Base-by-base conservation (phyloP, 2,797 vertebrate species). In the Parauchenoglanis ngamensis region DNA sequence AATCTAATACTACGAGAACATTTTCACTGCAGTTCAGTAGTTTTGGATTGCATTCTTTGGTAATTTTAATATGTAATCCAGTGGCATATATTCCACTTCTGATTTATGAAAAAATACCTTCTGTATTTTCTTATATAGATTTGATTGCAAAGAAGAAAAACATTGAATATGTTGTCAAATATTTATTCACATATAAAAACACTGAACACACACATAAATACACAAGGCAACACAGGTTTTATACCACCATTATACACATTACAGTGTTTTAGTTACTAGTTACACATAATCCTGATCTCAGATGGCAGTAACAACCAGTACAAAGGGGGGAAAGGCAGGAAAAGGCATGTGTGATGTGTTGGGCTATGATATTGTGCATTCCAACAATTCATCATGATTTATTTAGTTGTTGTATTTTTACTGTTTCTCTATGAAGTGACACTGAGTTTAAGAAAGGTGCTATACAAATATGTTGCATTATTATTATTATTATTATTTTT, bases 151-250 rank as follows among this genome's bases (percentile, higher is more conserved):
- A 85, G 19, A 56, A 92, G 49, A 12, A 49, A 89, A 84, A 52
- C 28, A 65, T 49, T 31, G 52, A 19, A 84, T 25, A 84, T 86
- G 86, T 59, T 88, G 80, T 91, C 76, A 92, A 92, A 92, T 82
- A 49, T 95, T 95, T 94, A 93, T 94, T 94, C 88, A 92, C 90
- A 94, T 85, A 82, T 56, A 87, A 92, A 87, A 76, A 93, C 86
- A 91, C 70, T 87, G 63, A 76, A 54, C 80, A 88, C 83, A 90
- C 88, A 90, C 84, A 89, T 75, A 85, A 73, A 49, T 70, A 90
- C 88, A 92, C 85, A 89, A 92, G 88, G 92, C 90, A 85, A 87
- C 31, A 85, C 52, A 88, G 13, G 70, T 52, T 54, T 61, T 86
- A 75, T 83, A 86, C 85, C 87, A 90, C 83, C 73, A 90, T 79